Evolutionary conservation across 2,888 invertebrate species (phyloP).

Genomic region (Harpalus rufipes): DNA sequence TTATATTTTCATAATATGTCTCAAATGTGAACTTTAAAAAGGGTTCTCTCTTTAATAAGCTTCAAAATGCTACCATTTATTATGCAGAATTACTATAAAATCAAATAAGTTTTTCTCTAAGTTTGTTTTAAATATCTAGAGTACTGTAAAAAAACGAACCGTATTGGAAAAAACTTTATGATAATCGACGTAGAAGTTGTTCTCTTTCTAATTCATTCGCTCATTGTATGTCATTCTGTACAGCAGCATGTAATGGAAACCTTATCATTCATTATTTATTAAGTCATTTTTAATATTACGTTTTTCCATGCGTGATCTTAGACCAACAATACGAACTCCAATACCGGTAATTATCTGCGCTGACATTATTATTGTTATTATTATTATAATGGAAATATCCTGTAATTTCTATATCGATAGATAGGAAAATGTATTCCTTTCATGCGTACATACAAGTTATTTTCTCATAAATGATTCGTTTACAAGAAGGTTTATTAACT

Average conservation of each 20-base stretch:
- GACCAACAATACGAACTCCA: constrained; percentile 56
- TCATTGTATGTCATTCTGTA: constrained; percentile 40
- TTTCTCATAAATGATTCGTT: constrained; percentile 1
- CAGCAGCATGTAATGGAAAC: constrained; percentile 54
- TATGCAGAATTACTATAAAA: too few relatives aligned
- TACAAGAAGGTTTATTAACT: constrained; percentile 39
- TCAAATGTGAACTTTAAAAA: too few relatives aligned
- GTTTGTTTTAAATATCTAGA: neutral
- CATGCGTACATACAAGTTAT: constrained; percentile 23
- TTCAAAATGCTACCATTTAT: too few relatives aligned
- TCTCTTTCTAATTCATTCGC: constrained; percentile 29
- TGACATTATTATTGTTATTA: constrained; percentile 49
- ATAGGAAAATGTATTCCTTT: constrained; percentile 47
- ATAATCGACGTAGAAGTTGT: constrained; percentile 21
- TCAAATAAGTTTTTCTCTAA: neutral
- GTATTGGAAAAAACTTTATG: neutral
- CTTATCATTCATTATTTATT: constrained; percentile 75
- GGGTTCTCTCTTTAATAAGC: too few relatives aligned
- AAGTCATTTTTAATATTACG: constrained; percentile 75
- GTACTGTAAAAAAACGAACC: neutral
- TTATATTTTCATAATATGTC: too few relatives aligned
- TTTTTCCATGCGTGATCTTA: constrained; percentile 65
- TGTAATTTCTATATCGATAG: constrained; percentile 54
- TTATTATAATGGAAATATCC: constrained; percentile 61
- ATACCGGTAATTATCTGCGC: constrained; percentile 50